Evolutionary conservation across 1,140 invertebrate species (phyloP).

Genomic region (Laodelphax striatellus): DNA sequence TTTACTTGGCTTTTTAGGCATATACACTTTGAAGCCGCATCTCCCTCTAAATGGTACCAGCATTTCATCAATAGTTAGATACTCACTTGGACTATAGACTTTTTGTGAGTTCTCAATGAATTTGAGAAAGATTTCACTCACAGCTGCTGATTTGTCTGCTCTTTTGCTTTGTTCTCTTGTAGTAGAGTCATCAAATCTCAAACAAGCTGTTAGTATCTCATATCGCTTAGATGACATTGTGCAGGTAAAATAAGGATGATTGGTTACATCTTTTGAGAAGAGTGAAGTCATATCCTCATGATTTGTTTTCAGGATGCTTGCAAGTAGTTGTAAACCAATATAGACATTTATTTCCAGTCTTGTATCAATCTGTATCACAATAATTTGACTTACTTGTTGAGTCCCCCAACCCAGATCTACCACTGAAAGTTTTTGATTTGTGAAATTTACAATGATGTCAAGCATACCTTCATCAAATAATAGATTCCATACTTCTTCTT

Average conservation of each 20-base stretch:
- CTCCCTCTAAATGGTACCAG: slow-evolving; percentile 28
- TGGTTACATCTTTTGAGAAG: not conserved
- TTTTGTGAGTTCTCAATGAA: slow-evolving; percentile 5
- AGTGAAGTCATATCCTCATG: not conserved
- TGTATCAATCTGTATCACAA: not conserved
- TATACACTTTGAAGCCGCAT: slow-evolving; percentile 30
- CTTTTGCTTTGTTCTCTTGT: slow-evolving; percentile 8
- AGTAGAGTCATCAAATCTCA: slow-evolving; percentile 6
- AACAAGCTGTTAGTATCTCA: slow-evolving; percentile 1
- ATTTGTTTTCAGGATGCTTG: not conserved
- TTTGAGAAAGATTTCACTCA: slow-evolving; percentile 17
- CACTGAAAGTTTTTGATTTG: not conserved
- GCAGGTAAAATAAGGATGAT: not conserved
- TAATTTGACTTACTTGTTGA: slow-evolving; percentile 3
- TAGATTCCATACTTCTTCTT: slow-evolving; percentile 2
- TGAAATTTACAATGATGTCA: not conserved
- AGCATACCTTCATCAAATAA: not conserved
- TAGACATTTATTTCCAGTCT: slow-evolving; percentile 3
- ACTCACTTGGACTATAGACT: not conserved
- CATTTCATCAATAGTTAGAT: slow-evolving; percentile 25
- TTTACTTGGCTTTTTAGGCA: slow-evolving; percentile 29
- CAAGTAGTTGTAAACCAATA: not conserved
- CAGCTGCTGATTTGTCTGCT: no score
- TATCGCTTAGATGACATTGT: not conserved
- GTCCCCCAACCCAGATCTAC: not conserved